A percentile compares a stretch with the other conserved stretches of the same genome.
Evolutionary conservation across 2,888 invertebrate genomes (phyloP).

Genomic region (Rhopalosiphum nymphaeae): DNA sequence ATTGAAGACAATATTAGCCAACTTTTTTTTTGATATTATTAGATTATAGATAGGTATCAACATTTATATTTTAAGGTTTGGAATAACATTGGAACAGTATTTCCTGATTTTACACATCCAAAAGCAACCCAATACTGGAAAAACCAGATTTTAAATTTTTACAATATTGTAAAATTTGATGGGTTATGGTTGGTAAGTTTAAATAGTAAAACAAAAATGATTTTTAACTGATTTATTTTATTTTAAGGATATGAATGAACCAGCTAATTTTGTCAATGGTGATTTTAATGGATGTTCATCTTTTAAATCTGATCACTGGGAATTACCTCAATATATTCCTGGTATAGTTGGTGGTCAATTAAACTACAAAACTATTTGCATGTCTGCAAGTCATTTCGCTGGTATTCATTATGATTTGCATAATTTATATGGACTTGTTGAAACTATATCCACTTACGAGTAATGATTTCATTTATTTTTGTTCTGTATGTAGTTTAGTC

Average conservation of each 20-base stretch:
- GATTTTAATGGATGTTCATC: slow-evolving; percentile 71
- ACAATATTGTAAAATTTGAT: slow-evolving; percentile 78
- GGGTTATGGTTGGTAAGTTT: slow-evolving; percentile 86
- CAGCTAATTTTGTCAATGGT: slow-evolving; percentile 84
- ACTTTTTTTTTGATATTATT: not conserved
- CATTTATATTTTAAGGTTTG: slow-evolving; percentile 64
- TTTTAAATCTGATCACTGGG: slow-evolving; percentile 73
- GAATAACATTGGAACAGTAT: slow-evolving; percentile 74
- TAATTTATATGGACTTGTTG: slow-evolving; percentile 82
- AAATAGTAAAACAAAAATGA: slow-evolving; percentile 2
- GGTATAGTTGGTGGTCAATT: slow-evolving; percentile 74
- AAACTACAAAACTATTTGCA: slow-evolving; percentile 81
- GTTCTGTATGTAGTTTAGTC: not conserved
- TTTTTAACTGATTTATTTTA: not conserved
- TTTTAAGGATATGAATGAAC: slow-evolving; percentile 87
- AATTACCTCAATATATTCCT: slow-evolving; percentile 80
- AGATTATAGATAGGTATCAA: not conserved
- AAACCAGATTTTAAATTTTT: slow-evolving; percentile 78
- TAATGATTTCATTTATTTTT: slow-evolving; percentile 69
- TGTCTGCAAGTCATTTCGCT: slow-evolving; percentile 78
- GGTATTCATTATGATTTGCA: slow-evolving; percentile 83
- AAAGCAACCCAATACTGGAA: slow-evolving; percentile 80
- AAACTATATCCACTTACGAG: slow-evolving; percentile 80
- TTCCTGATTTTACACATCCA: slow-evolving; percentile 87
- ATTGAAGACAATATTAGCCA: not conserved